Evolutionary conservation across 1,140 invertebrate species (phyloP).

Genomic region (Drosophila baimaii): DNA sequence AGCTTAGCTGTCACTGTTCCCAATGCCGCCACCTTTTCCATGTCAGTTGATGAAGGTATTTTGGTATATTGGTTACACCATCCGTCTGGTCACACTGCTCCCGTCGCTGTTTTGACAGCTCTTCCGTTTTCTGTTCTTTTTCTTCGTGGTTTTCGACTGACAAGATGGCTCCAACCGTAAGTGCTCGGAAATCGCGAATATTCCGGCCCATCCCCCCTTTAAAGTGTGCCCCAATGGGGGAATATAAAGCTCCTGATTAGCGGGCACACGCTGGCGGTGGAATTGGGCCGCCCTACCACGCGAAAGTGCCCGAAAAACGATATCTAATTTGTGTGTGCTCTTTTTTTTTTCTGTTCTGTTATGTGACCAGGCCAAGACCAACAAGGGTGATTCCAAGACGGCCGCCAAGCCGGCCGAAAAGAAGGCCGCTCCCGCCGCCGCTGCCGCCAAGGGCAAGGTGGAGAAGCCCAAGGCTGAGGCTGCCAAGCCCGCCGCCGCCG

Average conservation of each 20-base stretch:
- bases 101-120: background rate
- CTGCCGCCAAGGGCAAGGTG: constrained; percentile 80
- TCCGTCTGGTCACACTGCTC: too few relatives aligned
- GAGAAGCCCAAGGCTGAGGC: constrained; percentile 84
- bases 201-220: constrained; percentile 25
- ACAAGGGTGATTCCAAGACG: constrained; percentile 79
- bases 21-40: too few relatives aligned
- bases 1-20: too few relatives aligned
- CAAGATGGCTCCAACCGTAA: constrained; percentile 84
- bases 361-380: constrained; percentile 71
- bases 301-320: background rate
- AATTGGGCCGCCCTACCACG: background rate
- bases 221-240: constrained; percentile 10
- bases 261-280: background rate
- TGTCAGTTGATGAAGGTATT: too few relatives aligned
- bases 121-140: constrained; percentile 72
- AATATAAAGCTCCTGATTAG: constrained; percentile 5
- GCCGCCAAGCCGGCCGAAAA: constrained; percentile 80
- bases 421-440: constrained; percentile 77
- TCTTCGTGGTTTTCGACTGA: constrained; percentile 76
- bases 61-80: too few relatives aligned
- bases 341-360: constrained; percentile 25
- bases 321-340: background rate
- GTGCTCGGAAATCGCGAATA: constrained; percentile 44
- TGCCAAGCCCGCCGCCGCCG: constrained; percentile 77